These are phyloP conservation scores for Cryptocephalus moraei DNA, from an alignment of 2,888 invertebrate genomes.

Conservation along the genomic window DNA sequence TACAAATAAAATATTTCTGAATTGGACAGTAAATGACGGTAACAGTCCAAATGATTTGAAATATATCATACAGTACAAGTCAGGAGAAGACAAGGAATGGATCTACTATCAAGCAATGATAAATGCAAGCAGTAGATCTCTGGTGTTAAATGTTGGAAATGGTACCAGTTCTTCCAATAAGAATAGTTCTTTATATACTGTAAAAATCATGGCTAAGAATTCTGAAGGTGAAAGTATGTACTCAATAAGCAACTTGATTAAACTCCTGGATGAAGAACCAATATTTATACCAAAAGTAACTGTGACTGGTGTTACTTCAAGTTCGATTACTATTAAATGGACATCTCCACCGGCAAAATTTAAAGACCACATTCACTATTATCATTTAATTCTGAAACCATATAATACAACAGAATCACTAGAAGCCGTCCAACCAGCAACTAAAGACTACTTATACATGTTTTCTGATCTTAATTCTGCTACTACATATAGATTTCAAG, in stretches of 20 bases:
- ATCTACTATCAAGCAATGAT: conserved; percentile 50
- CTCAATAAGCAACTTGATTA: conserved; percentile 44
- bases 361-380: conserved; percentile 64
- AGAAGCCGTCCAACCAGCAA: conserved; percentile 56
- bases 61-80: conserved; percentile 45
- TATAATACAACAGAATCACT: conserved; percentile 41
- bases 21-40: conserved; percentile 72
- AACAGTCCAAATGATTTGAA: conserved; percentile 58
- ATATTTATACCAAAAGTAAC: conserved; percentile 68
- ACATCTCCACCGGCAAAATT: conserved; percentile 54
- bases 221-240: conserved; percentile 50
- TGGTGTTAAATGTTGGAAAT: conserved; percentile 48
- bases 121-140: conserved; percentile 53
- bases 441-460: conserved; percentile 61
- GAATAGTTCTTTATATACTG: conserved; percentile 54
- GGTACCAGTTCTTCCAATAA: conserved; percentile 34
- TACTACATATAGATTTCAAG: conserved; percentile 71
- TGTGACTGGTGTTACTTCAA: conserved; percentile 57
- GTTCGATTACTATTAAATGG: conserved; percentile 78
- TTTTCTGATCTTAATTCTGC: conserved; percentile 68
- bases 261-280: conserved; percentile 62
- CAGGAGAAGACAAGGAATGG: conserved; percentile 43
- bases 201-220: conserved; percentile 60
- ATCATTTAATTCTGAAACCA: conserved; percentile 55
- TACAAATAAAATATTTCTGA: conserved; percentile 62